A percentile compares a stretch with the other conserved stretches of the same genome.
Conservation (phyloP, 23 tunicate genomes). For the Aplidium turbinatum region DNA sequence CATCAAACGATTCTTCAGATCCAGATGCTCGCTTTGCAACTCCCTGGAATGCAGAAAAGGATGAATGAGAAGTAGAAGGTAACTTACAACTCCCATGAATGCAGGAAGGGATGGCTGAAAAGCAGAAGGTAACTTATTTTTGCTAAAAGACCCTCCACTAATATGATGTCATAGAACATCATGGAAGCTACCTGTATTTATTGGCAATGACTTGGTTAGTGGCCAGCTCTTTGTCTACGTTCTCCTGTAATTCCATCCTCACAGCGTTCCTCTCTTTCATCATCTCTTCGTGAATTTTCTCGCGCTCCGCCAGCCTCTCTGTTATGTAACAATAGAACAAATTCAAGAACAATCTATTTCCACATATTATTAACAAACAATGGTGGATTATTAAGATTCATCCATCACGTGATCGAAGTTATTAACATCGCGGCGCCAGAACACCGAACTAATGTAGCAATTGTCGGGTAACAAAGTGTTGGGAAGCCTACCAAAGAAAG, state of each 20-base stretch:
- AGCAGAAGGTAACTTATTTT: not conserved
- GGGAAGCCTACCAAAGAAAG: too few species aligned
- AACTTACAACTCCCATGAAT: not conserved
- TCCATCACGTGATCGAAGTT: too few species aligned
- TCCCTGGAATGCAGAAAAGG: conserved; percentile 34
- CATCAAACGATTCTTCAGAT: conserved; percentile 81
- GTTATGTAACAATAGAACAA: not conserved
- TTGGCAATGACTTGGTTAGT: conserved; percentile 57
- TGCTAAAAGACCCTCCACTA: not conserved
- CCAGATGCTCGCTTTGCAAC: conserved; percentile 80
- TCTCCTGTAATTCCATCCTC: conserved; percentile 44
- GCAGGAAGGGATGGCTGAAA: too few species aligned
- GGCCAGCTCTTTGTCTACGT: conserved; percentile 43
- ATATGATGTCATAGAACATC: too few species aligned
- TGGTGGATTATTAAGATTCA: not conserved
- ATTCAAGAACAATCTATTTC: not conserved
- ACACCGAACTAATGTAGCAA: too few species aligned
- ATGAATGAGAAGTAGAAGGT: too few species aligned
- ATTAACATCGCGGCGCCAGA: too few species aligned
- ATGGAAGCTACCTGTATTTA: conserved; percentile 52
- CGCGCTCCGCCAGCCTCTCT: conserved; percentile 59
- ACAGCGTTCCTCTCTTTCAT: conserved; percentile 58
- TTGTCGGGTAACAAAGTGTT: too few species aligned
- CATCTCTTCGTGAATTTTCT: conserved; percentile 50
- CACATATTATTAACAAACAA: too few species aligned